Conservation (phyloP, 2,113 vertebrate genomes). For the Onychorhynchus coronatus region DNA sequence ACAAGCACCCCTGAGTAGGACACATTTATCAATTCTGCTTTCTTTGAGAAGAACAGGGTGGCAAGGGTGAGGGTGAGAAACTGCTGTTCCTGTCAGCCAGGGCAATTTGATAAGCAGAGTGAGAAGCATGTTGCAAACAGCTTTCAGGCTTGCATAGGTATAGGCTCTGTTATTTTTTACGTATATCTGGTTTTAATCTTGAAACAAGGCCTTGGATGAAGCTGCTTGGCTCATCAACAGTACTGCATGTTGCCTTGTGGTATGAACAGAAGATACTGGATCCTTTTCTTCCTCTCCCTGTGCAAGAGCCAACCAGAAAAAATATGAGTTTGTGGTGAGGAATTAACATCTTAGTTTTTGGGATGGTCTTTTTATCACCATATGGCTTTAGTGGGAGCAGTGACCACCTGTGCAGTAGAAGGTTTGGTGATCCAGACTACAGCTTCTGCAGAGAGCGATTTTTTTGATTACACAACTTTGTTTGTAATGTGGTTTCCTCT, state of each 20-base stretch:
- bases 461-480: background rate
- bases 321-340: background rate
- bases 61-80: background rate
- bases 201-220: conserved; percentile 5
- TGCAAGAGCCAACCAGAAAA: background rate
- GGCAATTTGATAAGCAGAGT: background rate
- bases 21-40: background rate
- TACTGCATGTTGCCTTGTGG: background rate
- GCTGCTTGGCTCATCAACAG: background rate
- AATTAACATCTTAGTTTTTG: background rate
- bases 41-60: background rate
- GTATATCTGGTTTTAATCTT: conserved; percentile 44
- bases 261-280: background rate
- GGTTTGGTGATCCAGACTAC: background rate
- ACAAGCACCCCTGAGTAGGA: background rate
- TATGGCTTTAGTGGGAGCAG: background rate
- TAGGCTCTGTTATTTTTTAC: conserved; percentile 8
- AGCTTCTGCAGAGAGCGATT: background rate
- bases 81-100: background rate
- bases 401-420: background rate
- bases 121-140: background rate
- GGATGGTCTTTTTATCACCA: background rate
- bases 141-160: conserved; percentile 46
- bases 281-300: background rate
- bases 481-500: background rate